Base-by-base conservation (phyloP, 92 coral and sea anemone genomes). In the Meandrina meandrites region DNA sequence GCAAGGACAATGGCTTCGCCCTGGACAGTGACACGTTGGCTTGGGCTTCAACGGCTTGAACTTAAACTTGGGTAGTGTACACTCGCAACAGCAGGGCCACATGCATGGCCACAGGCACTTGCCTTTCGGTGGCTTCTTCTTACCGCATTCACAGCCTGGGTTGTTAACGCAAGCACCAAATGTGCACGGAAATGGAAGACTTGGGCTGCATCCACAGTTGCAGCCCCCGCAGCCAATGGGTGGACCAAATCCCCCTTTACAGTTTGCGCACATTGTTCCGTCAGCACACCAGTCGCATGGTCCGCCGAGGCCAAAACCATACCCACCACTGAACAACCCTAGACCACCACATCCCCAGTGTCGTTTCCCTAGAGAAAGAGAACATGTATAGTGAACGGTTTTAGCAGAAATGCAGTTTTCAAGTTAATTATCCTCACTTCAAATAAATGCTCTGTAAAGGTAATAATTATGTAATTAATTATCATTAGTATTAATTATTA, bases 61-160 rank as follows among this genome's bases (percentile, higher is more conserved):
- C 84, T 89, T 86, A 77, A 92, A 92, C 92, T 89, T 86, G 0
- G 94, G 92, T 27, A 83, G 86, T 0, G 89, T 91, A 71, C 91
- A 91, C 69, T 84, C 86, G 72, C 96, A 93, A 81, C 96, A 91
- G 64, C 96, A 91, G 72, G 96, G 94, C 94, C 96, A 93, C 89
- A 89, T 88, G 58, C 96, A 93, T 2, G 94, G 92, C 86, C 91
- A 91, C 80, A 84, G 84, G 67, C 95, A 93, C 81, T 80, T 81
- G 32, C 91, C 94, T 32, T 87, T 82, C 79, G 87, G 89, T 1
- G 90, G 88, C 81, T 87, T 86, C 37, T 83, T 73, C 76, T 84
- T 75, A 79, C 92, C 90, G 28, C 96, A 92, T 70, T 92, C 90
- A 81, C 95, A 92, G 54, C 91, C 86, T 53, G 95, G 95, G 42